phyloP scores from a whole-genome alignment of 1,140 invertebrate species.

The Achatina immaculata region DNA sequence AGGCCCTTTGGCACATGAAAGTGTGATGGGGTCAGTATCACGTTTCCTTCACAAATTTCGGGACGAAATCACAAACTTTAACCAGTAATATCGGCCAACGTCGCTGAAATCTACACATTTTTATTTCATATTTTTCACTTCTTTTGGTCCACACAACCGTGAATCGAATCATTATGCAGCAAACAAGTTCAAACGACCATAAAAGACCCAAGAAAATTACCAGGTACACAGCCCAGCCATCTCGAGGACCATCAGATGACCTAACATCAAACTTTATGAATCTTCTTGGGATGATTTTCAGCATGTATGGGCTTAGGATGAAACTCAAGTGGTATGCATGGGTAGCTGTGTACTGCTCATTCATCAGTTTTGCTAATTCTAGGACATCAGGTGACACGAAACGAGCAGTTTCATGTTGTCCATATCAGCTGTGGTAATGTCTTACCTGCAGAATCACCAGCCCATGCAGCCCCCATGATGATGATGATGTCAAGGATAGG shows the following conservation, averaged over 20 bases:
- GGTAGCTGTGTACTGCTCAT: conserved; percentile 98
- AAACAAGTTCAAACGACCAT: too few relatives aligned
- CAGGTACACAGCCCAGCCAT: conserved; percentile 83
- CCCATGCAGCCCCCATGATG: conserved; percentile 96
- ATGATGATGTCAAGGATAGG: conserved; percentile 61
- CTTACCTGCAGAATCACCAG: conserved; percentile 97
- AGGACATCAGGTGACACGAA: conserved; percentile 91
- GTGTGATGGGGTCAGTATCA: too few relatives aligned
- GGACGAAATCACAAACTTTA: too few relatives aligned
- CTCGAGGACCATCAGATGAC: conserved; percentile 83
- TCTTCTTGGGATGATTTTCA: conserved; percentile 97
- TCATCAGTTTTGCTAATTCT: conserved; percentile 98
- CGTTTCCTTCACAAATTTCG: too few relatives aligned
- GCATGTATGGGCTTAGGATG: conserved; percentile 99
- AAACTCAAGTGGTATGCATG: conserved; percentile 99
- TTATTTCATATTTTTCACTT: too few relatives aligned
- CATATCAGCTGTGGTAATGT: conserved; percentile 99
- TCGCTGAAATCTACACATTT: too few relatives aligned
- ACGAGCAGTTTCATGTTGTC: conserved; percentile 91
- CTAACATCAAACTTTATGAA: conserved; percentile 99
- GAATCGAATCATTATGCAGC: too few relatives aligned
- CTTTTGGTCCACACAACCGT: too few relatives aligned
- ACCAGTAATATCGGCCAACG: too few relatives aligned
- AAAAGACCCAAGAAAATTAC: too few relatives aligned
- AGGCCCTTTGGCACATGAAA: too few relatives aligned